Conservation (phyloP, 2,888 invertebrate genomes). For the Hermodice carunculata region DNA sequence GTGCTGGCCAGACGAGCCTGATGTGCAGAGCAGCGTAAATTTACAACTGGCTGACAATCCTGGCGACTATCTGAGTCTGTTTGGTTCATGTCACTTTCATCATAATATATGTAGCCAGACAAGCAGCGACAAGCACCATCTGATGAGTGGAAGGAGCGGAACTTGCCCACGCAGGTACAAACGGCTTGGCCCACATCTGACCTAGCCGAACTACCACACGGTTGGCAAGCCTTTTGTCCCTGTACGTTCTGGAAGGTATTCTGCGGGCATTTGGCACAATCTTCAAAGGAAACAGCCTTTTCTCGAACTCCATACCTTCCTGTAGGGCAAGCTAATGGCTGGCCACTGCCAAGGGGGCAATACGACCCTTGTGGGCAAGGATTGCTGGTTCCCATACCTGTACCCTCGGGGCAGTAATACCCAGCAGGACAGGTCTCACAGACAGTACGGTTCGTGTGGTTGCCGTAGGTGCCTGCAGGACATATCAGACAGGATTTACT, state of each 20-base stretch:
- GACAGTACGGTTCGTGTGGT: slow-evolving; percentile 50
- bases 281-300: slow-evolving; percentile 40
- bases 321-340: slow-evolving; percentile 48
- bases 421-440: slow-evolving; percentile 63
- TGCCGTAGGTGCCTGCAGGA: slow-evolving; percentile 62
- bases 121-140: slow-evolving; percentile 57
- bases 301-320: slow-evolving; percentile 52
- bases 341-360: slow-evolving; percentile 49
- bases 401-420: slow-evolving; percentile 64
- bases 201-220: slow-evolving; percentile 59
- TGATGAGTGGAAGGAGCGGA: slow-evolving; percentile 57
- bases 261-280: slow-evolving; percentile 54
- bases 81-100: slow-evolving; percentile 46
- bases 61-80: slow-evolving; percentile 29
- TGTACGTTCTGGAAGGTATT: slow-evolving; percentile 51
- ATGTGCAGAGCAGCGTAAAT: slow-evolving; percentile 47
- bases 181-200: slow-evolving; percentile 42
- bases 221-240: slow-evolving; percentile 52
- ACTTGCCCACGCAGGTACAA: slow-evolving; percentile 59
- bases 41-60: slow-evolving; percentile 61
- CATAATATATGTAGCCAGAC: slow-evolving; percentile 59
- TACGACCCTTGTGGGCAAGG: slow-evolving; percentile 37
- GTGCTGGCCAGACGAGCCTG: slow-evolving; percentile 46
- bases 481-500: slow-evolving; percentile 57
- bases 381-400: slow-evolving; percentile 36